Evolutionary conservation across 2,888 invertebrate genomes (phyloP).

Genomic region (Athalia rosae): DNA sequence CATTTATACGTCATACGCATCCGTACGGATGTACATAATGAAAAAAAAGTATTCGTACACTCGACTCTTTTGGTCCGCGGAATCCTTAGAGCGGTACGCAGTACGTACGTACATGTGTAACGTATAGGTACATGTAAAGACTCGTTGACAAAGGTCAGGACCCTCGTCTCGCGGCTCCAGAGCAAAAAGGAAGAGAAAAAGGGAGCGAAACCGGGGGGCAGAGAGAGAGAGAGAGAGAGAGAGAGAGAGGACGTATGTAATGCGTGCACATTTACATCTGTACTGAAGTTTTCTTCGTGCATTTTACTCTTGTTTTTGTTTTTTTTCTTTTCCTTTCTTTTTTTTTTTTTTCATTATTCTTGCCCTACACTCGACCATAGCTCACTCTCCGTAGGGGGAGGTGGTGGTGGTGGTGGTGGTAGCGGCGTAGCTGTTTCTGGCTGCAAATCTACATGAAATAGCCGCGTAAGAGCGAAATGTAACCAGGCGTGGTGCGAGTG

Average conservation of each 20-base stretch:
- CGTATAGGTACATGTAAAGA: not conserved
- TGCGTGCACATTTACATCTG: not conserved
- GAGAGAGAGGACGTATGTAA: not conserved
- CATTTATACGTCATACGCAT: too few relatives aligned
- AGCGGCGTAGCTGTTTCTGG: too few relatives aligned
- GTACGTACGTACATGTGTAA: too few relatives aligned
- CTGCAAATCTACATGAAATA: not conserved
- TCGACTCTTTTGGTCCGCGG: not conserved
- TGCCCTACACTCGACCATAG: too few relatives aligned
- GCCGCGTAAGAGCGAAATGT: not conserved
- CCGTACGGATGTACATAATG: too few relatives aligned
- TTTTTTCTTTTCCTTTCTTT: too few relatives aligned
- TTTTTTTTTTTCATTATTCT: too few relatives aligned
- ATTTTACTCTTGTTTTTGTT: too few relatives aligned
- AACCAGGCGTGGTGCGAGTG: conserved; percentile 22
- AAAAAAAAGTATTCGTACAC: too few relatives aligned
- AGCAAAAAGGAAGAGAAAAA: not conserved
- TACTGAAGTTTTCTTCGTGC: too few relatives aligned
- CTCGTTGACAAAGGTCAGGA: not conserved
- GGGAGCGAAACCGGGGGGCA: not conserved
- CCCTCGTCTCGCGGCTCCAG: not conserved
- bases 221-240: not conserved
- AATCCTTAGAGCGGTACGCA: not conserved
- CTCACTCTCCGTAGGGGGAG: too few relatives aligned
- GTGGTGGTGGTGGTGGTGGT: too few relatives aligned